Evolutionary conservation across 2,888 invertebrate genomes (phyloP).

Genomic region (Clanis bilineata): DNA sequence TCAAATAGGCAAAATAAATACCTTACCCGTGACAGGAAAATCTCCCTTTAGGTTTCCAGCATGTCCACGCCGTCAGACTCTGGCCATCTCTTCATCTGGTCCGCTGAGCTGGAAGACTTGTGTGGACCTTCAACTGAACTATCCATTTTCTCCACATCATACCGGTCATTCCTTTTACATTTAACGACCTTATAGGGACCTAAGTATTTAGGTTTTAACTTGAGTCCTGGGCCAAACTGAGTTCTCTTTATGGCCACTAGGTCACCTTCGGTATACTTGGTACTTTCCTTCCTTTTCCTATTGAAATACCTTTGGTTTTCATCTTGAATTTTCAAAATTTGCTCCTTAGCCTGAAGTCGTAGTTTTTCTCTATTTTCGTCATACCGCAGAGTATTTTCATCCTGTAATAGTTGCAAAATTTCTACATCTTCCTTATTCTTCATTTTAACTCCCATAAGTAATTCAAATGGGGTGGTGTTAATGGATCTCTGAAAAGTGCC

Average conservation of each 20-base stretch:
- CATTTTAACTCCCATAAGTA: slow-evolving; percentile 28
- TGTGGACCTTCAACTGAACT: slow-evolving; percentile 21
- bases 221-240: slow-evolving; percentile 26
- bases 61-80: too few species aligned
- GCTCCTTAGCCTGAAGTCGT: slow-evolving; percentile 16
- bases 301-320: slow-evolving; percentile 24
- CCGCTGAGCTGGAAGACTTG: neutral
- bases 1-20: too few species aligned
- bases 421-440: slow-evolving; percentile 24
- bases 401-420: slow-evolving; percentile 25
- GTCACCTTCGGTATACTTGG: slow-evolving; percentile 26
- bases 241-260: slow-evolving; percentile 35
- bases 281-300: slow-evolving; percentile 28
- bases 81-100: neutral
- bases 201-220: slow-evolving; percentile 29
- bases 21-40: too few species aligned
- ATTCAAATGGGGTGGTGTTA: slow-evolving; percentile 22
- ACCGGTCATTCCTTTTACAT: slow-evolving; percentile 19
- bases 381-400: slow-evolving; percentile 23
- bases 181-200: slow-evolving; percentile 28
- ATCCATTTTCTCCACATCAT: slow-evolving; percentile 23
- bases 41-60: too few species aligned
- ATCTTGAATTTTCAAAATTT: slow-evolving; percentile 20
- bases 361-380: slow-evolving; percentile 18
- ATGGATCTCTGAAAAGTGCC: slow-evolving; percentile 30